phyloP scores from a whole-genome alignment of 2,113 vertebrate genomes.

The Rhinopomastus cyanomelas region DNA sequence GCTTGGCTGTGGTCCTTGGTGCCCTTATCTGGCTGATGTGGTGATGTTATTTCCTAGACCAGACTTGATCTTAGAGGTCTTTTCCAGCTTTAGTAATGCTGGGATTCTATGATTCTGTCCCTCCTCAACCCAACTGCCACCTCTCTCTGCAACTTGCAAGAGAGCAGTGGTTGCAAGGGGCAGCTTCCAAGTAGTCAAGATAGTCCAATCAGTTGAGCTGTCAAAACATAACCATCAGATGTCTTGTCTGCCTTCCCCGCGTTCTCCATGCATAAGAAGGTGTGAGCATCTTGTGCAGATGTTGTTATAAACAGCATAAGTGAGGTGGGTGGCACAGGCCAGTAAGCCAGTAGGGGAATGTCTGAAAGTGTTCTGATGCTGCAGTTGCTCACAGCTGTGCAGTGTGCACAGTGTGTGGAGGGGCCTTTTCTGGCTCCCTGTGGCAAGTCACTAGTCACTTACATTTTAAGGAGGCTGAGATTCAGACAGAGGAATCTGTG shows the following conservation, averaged over 20 bases:
- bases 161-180: not conserved
- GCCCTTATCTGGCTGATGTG: too few species aligned
- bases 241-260: not conserved
- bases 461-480: not conserved
- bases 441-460: not conserved
- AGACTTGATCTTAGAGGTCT: too few species aligned
- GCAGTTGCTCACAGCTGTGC: not conserved
- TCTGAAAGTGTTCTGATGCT: not conserved
- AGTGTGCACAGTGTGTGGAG: not conserved
- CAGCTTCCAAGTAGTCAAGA: not conserved
- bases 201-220: not conserved
- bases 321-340: constrained; percentile 26
- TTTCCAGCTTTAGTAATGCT: too few species aligned
- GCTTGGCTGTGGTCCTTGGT: too few species aligned
- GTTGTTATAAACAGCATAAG: not conserved
- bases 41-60: too few species aligned
- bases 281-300: not conserved
- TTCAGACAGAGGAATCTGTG: not conserved
- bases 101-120: too few species aligned
- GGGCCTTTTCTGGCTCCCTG: not conserved
- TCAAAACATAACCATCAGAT: not conserved
- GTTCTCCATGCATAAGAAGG: not conserved
- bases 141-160: not conserved
- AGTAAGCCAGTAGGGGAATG: not conserved
- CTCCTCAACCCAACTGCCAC: not conserved